Conservation (phyloP, 1,140 invertebrate genomes). For the Bombus sibiricus region DNA sequence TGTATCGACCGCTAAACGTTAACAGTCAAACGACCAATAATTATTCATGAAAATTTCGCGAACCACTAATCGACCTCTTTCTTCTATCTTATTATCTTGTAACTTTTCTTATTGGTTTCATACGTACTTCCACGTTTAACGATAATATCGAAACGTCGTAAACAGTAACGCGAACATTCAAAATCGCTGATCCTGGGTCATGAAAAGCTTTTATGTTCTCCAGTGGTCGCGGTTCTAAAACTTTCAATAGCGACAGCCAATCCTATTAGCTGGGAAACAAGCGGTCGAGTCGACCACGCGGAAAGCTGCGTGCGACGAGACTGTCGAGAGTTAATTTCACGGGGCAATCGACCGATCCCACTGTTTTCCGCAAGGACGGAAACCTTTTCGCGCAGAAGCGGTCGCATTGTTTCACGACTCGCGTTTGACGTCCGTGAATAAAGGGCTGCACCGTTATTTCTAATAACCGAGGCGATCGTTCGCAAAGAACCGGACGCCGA, state of each 20-base stretch:
- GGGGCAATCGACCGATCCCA: conserved; percentile 6
- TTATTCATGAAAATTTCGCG: neutral
- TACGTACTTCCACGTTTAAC: neutral
- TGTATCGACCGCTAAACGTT: neutral
- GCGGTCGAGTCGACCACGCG: neutral
- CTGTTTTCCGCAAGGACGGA: conserved; percentile 10
- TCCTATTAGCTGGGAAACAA: conserved; percentile 27
- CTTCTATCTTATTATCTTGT: neutral
- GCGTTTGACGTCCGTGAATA: conserved; percentile 44
- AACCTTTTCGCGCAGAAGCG: neutral
- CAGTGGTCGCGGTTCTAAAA: conserved; percentile 1
- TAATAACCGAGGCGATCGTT: conserved; percentile 20
- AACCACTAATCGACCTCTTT: neutral
- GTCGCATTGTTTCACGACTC: conserved; percentile 23
- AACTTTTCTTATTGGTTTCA: too few relatives aligned
- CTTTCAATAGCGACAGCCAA: conserved; percentile 14
- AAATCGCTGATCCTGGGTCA: neutral
- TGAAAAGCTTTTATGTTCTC: conserved; percentile 3
- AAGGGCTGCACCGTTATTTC: conserved; percentile 16
- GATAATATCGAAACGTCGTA: neutral
- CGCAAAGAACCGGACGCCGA: neutral
- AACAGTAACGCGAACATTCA: neutral
- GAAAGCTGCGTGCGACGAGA: conserved; percentile 13
- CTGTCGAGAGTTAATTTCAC: conserved; percentile 46
- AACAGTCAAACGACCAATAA: neutral